Evolutionary conservation across 2,888 invertebrate species (phyloP), one percentile per base, ranked within the genome.

Genomic region (Heliconius erato): DNA sequence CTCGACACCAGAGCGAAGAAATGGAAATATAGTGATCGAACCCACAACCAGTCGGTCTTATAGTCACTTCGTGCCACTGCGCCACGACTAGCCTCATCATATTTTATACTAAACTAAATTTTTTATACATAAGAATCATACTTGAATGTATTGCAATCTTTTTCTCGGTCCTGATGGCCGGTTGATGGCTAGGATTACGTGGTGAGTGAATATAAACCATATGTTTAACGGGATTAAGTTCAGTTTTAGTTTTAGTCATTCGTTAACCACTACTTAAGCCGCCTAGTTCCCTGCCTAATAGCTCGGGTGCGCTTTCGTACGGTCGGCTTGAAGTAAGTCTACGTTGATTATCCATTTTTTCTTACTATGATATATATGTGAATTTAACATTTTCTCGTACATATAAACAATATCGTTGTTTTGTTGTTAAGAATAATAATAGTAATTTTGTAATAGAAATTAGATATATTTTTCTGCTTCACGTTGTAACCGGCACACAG

Each of bases 271-370:
- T 44, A 78, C 28, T 78, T 78, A 78, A 65, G 59, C 65, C 44
- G 63, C 44, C 77, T 78, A 65, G 77, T 78, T 19, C 77, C 44
- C 65, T 78, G 44, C 26, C 44, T 78, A 78, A 78, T 78, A 44
- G 67, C 78, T 78, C 78, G 78, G 78, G 67, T 78, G 78, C 78
- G 78, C 67, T 78, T 78, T 78, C 44, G 44, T 78, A 44, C 67
- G 78, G 67, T 78, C 67, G 49, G 44, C 65, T 78, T 67, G 67
- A 67, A 78, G 78, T 49, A 44, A 44, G 49, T 44, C 67, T 67
- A 78, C 67, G 78, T 65, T 78, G 44, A 78, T 78, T 67, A 78
- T 67, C 26, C 49, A 40, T 40, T 78, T 78, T 44, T 78, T 76
- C 59, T 76, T 59, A 59, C 14, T 35, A 59, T 32, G 9, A 3